A percentile compares a stretch with the other conserved stretches of the same genome.
Evolutionary conservation across 2,113 vertebrate species (phyloP).

Genomic region (Synodontis membranacea): DNA sequence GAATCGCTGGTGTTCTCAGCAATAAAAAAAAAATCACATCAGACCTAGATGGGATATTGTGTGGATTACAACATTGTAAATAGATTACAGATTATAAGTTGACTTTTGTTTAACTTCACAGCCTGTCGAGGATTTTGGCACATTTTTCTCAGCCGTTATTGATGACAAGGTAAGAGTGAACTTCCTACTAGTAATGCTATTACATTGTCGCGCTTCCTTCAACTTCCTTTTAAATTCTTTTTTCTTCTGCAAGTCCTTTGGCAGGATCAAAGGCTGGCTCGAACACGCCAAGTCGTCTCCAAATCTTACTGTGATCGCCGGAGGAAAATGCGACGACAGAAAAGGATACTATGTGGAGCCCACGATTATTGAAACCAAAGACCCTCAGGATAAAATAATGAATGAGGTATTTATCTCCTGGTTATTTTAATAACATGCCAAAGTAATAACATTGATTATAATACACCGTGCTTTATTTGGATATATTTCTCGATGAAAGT

Average conservation of each 20-base stretch:
- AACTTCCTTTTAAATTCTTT: background rate
- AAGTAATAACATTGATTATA: background rate
- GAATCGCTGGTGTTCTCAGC: background rate
- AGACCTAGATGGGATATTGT: background rate
- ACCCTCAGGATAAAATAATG: constrained; percentile 89
- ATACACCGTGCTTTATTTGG: background rate
- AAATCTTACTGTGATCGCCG: constrained; percentile 82
- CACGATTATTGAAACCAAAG: constrained; percentile 84
- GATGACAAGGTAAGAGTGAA: constrained; percentile 82
- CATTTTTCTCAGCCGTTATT: constrained; percentile 91
- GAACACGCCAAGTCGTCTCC: constrained; percentile 77
- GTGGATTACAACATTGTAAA: background rate
- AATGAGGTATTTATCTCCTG: constrained; percentile 74
- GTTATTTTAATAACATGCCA: background rate
- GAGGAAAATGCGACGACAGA: constrained; percentile 78
- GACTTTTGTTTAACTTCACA: constrained; percentile 58
- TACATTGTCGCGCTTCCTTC: background rate
- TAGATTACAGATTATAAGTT: background rate
- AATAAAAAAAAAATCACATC: background rate
- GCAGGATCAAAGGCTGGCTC: constrained; percentile 83
- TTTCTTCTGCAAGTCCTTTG: constrained; percentile 76
- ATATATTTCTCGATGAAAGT: background rate
- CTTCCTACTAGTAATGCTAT: background rate
- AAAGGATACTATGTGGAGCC: constrained; percentile 89
- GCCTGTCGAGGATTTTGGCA: constrained; percentile 85